Percentiles rank a stretch among this genome's conserved stretches.
Conservation (phyloP, 2,797 vertebrate species). For the Etheostoma perlongum region DNA sequence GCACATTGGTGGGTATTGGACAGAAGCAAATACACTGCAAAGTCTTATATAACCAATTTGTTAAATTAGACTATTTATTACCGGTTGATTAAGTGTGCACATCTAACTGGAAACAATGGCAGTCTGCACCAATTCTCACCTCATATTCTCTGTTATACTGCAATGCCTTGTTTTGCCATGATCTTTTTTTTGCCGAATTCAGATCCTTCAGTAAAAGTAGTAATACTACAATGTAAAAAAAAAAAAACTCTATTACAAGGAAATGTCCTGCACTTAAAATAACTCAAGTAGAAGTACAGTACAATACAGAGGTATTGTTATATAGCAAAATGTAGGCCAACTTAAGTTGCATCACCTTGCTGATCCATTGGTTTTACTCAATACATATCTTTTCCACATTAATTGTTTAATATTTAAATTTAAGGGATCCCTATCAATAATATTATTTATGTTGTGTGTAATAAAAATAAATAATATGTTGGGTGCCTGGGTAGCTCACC, state of each 20-base stretch:
- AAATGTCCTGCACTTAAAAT: neutral
- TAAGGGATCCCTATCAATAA: neutral
- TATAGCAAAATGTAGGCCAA: neutral
- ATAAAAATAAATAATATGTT: too few species aligned
- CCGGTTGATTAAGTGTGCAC: neutral
- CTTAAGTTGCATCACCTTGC: neutral
- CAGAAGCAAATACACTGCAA: slow-evolving; percentile 6
- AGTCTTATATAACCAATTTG: slow-evolving; percentile 12
- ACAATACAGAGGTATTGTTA: neutral
- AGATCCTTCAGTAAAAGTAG: neutral
- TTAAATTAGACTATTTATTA: slow-evolving; percentile 21
- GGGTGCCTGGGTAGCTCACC: too few species aligned
- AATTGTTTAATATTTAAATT: neutral
- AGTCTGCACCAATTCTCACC: neutral
- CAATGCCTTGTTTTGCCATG: neutral
- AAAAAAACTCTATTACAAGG: neutral
- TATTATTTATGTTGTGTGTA: neutral
- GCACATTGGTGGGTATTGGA: neutral
- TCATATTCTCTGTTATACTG: neutral
- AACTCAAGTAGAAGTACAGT: neutral
- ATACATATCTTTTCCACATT: neutral
- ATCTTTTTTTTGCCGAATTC: slow-evolving; percentile 7
- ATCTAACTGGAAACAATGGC: neutral
- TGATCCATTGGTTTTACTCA: neutral
- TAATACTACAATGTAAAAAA: neutral